Conservation (phyloP, 1,140 invertebrate species). For the Plutomurus gul region DNA sequence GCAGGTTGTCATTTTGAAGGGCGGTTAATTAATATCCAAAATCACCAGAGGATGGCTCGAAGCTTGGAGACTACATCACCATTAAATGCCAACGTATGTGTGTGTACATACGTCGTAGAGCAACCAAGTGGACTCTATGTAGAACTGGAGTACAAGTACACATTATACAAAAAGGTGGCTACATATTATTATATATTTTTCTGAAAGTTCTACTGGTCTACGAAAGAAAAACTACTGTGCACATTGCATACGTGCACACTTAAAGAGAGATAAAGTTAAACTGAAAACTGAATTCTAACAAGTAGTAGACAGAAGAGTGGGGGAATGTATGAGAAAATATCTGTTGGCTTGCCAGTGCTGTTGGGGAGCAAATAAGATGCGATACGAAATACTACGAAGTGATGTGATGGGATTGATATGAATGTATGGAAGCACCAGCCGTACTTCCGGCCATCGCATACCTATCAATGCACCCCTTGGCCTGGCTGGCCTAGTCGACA, state of each 20-base stretch:
- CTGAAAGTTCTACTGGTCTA: too few species aligned
- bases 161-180: background rate
- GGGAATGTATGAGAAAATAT: slow-evolving; percentile 40
- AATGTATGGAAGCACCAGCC: slow-evolving; percentile 53
- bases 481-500: background rate
- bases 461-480: slow-evolving; percentile 47
- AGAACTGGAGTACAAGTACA: too few species aligned
- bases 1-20: slow-evolving; percentile 51
- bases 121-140: too few species aligned
- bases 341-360: background rate
- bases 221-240: background rate
- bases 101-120: background rate
- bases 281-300: background rate
- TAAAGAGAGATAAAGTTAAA: background rate
- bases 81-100: background rate
- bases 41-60: slow-evolving; percentile 42
- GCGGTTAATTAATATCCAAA: slow-evolving; percentile 52
- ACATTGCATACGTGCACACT: background rate
- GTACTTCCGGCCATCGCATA: slow-evolving; percentile 54
- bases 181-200: background rate
- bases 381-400: slow-evolving; percentile 24
- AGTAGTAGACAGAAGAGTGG: slow-evolving; percentile 8
- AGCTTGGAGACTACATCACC: background rate
- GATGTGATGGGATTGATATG: slow-evolving; percentile 36
- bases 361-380: slow-evolving; percentile 22